Base-by-base conservation (phyloP, 2,888 invertebrate species). In the Caenorhabditis sp. region DNA sequence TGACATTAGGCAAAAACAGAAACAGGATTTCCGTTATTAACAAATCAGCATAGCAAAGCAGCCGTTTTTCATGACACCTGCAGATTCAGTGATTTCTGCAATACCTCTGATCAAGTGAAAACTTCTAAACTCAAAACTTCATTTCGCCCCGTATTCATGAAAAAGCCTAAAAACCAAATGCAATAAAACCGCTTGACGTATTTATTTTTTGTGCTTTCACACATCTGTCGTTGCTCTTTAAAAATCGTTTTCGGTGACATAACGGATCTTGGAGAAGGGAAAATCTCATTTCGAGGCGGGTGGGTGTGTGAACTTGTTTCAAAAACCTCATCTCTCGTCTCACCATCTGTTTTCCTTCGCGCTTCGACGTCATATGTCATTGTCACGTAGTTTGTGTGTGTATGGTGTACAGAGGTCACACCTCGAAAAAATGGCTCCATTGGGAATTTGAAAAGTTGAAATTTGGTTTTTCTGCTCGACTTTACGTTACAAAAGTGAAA, bases 341-440 rank as follows among this genome's bases (percentile, higher is more conserved):
- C 24, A 38, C 68, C 68, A 68, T 68, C 68, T 54, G 68, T 58
- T 69, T 31, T 31, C 64, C 51, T 58, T 51, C 28, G 6, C 35
- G 22, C 38, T 8, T 19, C 54, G 35, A 56, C 68, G 76, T 77
- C 76, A 68, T 59, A 35, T 59, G 31, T 68, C 69, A 51, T 77
- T 69, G 76, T 77, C 69, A 47, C 69, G 68, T 68, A 66, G 49
- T 68, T 54, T 38, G n/a, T n/a, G n/a, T 22, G 26, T 44, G 58
- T 59, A 58, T 68, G 38, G 44, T 35, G 70, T 70, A 59, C 51
- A n/a, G 69, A 59, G 56, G 68, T 68, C 56, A 75, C 79, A 79
- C 79, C 79, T 79, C 63, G 64, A 70, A 79, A 79, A 64, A 70
- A 79, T 64, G 1, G 56, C 70, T 47, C 79, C 70, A 10, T 14